These are phyloP conservation scores for Lithosia quadra DNA, from an alignment of 2,888 invertebrate species.

Conservation along the genomic window DNA sequence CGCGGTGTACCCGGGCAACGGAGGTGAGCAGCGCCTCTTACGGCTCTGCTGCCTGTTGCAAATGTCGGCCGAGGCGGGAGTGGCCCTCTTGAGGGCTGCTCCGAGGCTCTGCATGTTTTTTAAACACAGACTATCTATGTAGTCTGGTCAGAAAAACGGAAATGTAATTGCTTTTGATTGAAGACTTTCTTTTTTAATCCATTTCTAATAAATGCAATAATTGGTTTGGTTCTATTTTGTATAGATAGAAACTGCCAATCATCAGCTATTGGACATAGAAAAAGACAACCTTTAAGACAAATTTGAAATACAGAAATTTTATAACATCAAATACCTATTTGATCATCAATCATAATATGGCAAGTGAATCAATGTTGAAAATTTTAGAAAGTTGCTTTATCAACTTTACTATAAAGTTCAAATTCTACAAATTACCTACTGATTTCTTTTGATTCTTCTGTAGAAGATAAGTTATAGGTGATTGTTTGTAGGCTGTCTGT, in stretches of 20 bases:
- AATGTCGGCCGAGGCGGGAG: too few species aligned
- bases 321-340: slow-evolving; percentile 3
- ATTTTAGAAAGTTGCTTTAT: slow-evolving; percentile 8
- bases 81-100: too few species aligned
- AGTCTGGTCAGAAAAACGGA: too few species aligned
- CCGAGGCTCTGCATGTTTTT: too few species aligned
- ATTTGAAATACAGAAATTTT: neutral
- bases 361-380: slow-evolving; percentile 22
- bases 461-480: neutral
- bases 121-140: too few species aligned
- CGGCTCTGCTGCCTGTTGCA: too few species aligned
- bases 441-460: neutral
- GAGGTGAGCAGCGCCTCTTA: too few species aligned
- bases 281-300: too few species aligned
- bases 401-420: neutral
- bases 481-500: neutral
- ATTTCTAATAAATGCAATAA: neutral
- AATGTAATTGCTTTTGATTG: slow-evolving; percentile 1
- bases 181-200: neutral
- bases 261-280: neutral
- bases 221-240: neutral
- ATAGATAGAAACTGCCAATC: neutral
- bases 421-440: neutral
- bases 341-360: slow-evolving; percentile 24
- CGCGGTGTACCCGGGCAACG: too few species aligned